phyloP scores from a whole-genome alignment of 2,797 vertebrate genomes.

The Loris lydekkerianus region DNA sequence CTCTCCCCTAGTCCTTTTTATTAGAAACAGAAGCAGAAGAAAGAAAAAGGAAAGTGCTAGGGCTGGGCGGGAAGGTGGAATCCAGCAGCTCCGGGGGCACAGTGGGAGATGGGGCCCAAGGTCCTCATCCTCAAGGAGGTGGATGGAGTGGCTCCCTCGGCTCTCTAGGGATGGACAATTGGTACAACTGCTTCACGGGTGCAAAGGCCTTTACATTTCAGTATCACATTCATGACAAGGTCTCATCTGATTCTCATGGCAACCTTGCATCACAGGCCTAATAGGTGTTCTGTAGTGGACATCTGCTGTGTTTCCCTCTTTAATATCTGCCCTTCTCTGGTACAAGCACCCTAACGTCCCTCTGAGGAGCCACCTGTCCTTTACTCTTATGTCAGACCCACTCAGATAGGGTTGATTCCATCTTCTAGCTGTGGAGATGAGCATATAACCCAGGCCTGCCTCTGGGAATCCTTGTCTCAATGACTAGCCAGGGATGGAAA shows the following conservation, averaged over 20 bases:
- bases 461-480: not conserved
- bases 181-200: not conserved
- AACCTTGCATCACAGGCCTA: not conserved
- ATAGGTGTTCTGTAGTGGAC: not conserved
- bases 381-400: not conserved
- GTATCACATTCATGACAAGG: rapidly evolving
- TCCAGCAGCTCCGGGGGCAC: not conserved
- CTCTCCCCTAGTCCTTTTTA: not conserved
- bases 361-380: not conserved
- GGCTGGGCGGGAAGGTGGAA: not conserved
- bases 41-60: not conserved
- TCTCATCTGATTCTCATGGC: not conserved
- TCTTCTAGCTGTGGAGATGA: not conserved
- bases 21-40: not conserved
- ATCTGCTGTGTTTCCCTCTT: not conserved
- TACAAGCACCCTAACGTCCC: not conserved
- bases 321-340: not conserved
- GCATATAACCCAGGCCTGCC: not conserved
- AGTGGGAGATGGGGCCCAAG: no score
- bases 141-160: not conserved
- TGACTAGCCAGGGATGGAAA: not conserved
- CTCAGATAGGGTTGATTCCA: not conserved
- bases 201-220: not conserved
- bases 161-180: not conserved
- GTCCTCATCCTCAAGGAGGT: not conserved